Base-by-base conservation (phyloP, 2,113 vertebrate genomes). In the Clinocottus analis region DNA sequence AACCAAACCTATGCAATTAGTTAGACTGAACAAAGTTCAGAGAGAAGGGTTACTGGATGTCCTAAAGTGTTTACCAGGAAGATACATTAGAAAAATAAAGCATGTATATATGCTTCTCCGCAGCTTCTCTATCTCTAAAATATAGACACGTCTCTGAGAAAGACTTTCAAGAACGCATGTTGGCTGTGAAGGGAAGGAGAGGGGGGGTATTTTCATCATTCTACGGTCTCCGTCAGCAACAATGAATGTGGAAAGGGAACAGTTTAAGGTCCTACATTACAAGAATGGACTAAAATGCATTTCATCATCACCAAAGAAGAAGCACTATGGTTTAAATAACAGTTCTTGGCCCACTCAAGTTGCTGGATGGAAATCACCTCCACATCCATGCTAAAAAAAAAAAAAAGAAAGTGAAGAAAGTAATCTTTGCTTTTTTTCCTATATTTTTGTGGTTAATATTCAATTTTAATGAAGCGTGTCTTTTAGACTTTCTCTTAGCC, bases 311-410 rank as follows among this genome's bases (percentile, higher is more conserved):
- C 74, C 83, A 77, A 79, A 88, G 69, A 90, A 86, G 75, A 91
- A 89, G 87, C 84, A 75, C 88, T 83, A 87, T 45, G 85, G 79
- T 83, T 88, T 91, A 86, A 88, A 90, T 88, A 88, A 90, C 80
- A 89, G 90, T 89, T 91, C 82, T 89, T 88, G 90, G 87, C 88
- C 90, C 88, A 88, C 80, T 81, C 73, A 73, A 45, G 75, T 82
- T 84, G 63, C 58, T 79, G 82, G 83, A 79, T 85, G 64, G 83
- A 91, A 88, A 88, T 75, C 78, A 75, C 66, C 81, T 83, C 78
- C 63, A 80, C 45, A 80, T 82, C 68, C 82, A 87, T 72, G 72
- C 76, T 23, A 75, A 68, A 79, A 49, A 27, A 43, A 2, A 77
- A 60, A 31, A 35, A 62, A 51, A 47, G 53, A 90, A 86, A 85